Base-by-base conservation (phyloP, 1,140 invertebrate species). In the Telenomus remus region DNA sequence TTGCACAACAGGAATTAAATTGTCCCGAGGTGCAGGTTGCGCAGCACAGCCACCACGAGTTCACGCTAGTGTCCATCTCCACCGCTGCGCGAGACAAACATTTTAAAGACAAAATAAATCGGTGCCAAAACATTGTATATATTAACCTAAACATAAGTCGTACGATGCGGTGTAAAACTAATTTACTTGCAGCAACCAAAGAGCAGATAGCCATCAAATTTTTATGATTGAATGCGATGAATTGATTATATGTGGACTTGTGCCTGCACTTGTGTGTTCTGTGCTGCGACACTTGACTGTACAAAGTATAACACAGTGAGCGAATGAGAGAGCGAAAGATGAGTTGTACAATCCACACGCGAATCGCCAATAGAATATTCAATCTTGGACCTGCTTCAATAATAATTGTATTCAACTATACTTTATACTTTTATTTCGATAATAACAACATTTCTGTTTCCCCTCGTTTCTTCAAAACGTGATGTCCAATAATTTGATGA, bases 121-220 rank as follows among this genome's bases (percentile, higher is more conserved):
- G 82, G 86, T 87, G 86, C 86, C 86, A 88, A 88, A 71, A 55
- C 85, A 81, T 82, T 87, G 84, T 87, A 87, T 50, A 87, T 87
- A 87, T 81, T 84, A 87, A 80, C 78, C 69, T 82, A 83, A 82
- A 83, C 80, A 79, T 85, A 85, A 79, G 71, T 69, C 55, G 61
- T 80, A 81, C 81, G 65, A 65, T 56, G n/a, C n/a, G 69, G 35
- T 72, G 70, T 56, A 51, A 63, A 57, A 74, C 34, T 57, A 63
- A 61, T 61, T 47, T 37, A 39, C 50, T 37, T 61, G 13, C 57
- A 43, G 53, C 14, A 64, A 57, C 8, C 8, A 12, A 48, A 72
- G 50, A 13, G 10, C 37, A 61, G 49, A 56, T 42, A 50, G 19
- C n/a, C 27, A 57, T 8, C 7, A n/a, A 63, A 43, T 37, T 51